These are phyloP conservation scores for Cecidostiba fungosa DNA, from an alignment of 2,888 invertebrate genomes.

Conservation along the genomic window DNA sequence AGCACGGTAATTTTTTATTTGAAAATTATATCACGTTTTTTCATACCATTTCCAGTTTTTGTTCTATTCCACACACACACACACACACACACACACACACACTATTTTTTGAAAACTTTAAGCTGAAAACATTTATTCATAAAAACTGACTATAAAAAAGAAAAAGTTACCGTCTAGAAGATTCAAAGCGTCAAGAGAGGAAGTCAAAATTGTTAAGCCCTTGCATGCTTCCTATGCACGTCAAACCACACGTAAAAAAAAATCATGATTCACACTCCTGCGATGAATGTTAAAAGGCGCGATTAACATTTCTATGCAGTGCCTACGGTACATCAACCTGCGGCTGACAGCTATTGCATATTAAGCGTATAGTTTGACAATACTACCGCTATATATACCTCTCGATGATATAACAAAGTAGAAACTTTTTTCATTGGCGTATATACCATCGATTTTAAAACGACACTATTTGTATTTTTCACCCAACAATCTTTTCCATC, in stretches of 20 bases:
- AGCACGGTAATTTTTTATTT: too few species aligned
- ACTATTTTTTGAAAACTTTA: too few species aligned
- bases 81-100: too few species aligned
- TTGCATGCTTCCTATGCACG: neutral
- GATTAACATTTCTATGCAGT: constrained; percentile 39
- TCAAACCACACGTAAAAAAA: neutral
- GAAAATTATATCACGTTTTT: too few species aligned
- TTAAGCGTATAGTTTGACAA: constrained; percentile 30
- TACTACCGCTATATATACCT: constrained; percentile 16
- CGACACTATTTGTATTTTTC: neutral
- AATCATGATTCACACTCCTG: constrained; percentile 17
- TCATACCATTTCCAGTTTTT: too few species aligned
- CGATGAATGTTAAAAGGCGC: constrained; percentile 34
- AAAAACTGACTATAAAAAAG: too few species aligned
- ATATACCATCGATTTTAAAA: neutral
- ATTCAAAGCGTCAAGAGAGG: neutral
- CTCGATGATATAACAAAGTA: constrained; percentile 11
- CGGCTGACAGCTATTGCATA: constrained; percentile 33
- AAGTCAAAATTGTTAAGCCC: constrained; percentile 6
- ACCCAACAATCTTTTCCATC: neutral
- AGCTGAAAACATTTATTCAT: too few species aligned
- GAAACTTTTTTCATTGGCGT: neutral
- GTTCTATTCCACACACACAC: too few species aligned
- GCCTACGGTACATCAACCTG: constrained; percentile 32
- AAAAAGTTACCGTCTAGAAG: too few species aligned